A percentile compares a stretch with the other conserved stretches of the same genome.
phyloP scores from a whole-genome alignment of 1,140 invertebrate genomes.

The Brachionus angularis region DNA sequence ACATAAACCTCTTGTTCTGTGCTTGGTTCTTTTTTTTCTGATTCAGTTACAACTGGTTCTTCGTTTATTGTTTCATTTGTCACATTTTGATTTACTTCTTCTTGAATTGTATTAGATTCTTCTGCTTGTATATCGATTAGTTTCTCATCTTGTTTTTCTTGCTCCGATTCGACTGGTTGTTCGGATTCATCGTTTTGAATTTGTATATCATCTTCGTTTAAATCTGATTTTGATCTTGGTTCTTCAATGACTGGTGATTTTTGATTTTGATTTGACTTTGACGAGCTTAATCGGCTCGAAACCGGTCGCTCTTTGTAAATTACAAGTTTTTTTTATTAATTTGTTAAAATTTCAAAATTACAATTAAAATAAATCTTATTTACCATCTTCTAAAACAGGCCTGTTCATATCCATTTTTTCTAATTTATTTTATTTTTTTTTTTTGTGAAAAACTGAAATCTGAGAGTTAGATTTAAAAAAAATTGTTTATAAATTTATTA shows the following conservation, averaged over 20 bases:
- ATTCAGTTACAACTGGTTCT: not conserved
- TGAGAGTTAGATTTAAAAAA: too few species aligned
- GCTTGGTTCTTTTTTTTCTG: not conserved
- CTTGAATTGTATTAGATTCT: too few species aligned
- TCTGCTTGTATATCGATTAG: too few species aligned
- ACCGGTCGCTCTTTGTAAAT: not conserved
- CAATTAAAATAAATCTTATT: not conserved
- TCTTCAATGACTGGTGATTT: not conserved
- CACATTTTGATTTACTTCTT: not conserved
- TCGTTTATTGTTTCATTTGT: too few species aligned
- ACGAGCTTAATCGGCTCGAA: slow-evolving; percentile 12
- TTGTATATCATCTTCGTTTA: slow-evolving; percentile 13
- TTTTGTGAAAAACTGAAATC: too few species aligned
- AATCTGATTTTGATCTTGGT: slow-evolving; percentile 13
- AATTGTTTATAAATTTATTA: too few species aligned
- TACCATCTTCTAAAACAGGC: slow-evolving; percentile 2
- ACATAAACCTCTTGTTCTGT: slow-evolving; percentile 18
- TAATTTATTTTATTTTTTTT: not conserved
- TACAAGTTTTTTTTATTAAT: not conserved
- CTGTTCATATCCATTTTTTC: slow-evolving; percentile 41
- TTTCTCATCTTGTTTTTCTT: not conserved
- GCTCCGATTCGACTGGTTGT: not conserved
- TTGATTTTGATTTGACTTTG: not conserved
- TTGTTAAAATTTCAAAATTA: too few species aligned
- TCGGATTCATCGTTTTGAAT: not conserved